phyloP scores from a whole-genome alignment of 2,113 vertebrate genomes.

The Odontesthes bonariensis region DNA sequence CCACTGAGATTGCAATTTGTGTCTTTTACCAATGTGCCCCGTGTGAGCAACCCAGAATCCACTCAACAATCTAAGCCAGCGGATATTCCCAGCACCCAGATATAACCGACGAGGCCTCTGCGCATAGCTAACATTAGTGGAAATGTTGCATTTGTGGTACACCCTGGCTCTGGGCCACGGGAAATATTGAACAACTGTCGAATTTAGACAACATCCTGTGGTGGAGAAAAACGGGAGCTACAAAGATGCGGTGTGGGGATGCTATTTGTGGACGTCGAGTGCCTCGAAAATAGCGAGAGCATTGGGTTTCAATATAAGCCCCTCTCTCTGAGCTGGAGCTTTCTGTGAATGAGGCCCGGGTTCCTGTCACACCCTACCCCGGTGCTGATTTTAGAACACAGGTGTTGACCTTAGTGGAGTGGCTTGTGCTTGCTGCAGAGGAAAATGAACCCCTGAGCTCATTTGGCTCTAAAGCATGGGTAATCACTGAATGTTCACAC shows the following conservation, averaged over 20 bases:
- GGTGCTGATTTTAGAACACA: slow-evolving; percentile 86
- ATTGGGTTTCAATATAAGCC: slow-evolving; percentile 84
- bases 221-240: slow-evolving; percentile 58
- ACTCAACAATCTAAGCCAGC: slow-evolving; percentile 65
- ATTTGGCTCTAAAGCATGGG: slow-evolving; percentile 55
- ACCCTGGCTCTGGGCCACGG: slow-evolving; percentile 69
- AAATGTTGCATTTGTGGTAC: slow-evolving; percentile 80
- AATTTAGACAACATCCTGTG: slow-evolving; percentile 76
- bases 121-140: slow-evolving; percentile 73
- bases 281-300: slow-evolving; percentile 82
- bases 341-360: slow-evolving; percentile 85
- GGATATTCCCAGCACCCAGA: slow-evolving; percentile 57
- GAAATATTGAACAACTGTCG: slow-evolving; percentile 80
- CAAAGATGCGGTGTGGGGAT: slow-evolving; percentile 62
- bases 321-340: slow-evolving; percentile 79
- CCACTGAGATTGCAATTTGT: slow-evolving; percentile 55
- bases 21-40: slow-evolving; percentile 68
- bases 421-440: slow-evolving; percentile 81
- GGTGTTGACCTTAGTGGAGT: slow-evolving; percentile 86
- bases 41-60: slow-evolving; percentile 58
- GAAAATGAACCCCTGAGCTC: slow-evolving; percentile 78
- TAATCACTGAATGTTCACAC: slow-evolving; percentile 34
- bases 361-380: slow-evolving; percentile 81
- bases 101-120: slow-evolving; percentile 62
- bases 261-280: slow-evolving; percentile 82